These are phyloP conservation scores for Syrista parreyssii DNA, from an alignment of 2,888 invertebrate genomes.

Conservation along the genomic window DNA sequence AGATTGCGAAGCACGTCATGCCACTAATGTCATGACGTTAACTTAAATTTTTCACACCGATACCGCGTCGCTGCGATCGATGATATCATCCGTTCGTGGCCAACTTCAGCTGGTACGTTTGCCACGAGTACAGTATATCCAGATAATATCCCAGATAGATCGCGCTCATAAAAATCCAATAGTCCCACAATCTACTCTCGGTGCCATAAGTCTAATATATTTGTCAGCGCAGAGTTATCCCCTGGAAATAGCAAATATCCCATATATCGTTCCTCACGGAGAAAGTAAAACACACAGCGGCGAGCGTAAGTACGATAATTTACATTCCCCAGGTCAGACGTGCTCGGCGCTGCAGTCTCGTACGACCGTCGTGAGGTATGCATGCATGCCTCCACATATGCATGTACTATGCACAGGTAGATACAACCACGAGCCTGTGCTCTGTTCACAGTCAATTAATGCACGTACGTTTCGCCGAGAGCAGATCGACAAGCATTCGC, in stretches of 20 bases:
- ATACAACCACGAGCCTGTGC: not conserved
- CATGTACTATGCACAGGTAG: not conserved
- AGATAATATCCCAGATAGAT: not conserved
- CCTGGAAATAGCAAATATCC: not conserved
- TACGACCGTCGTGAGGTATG: not conserved
- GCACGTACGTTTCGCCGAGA: not conserved
- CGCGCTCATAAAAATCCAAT: not conserved
- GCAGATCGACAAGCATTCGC: not conserved
- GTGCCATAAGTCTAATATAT: not conserved
- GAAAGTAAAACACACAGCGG: not conserved
- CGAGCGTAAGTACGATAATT: not conserved
- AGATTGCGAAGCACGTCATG: no score
- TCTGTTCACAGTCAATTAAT: not conserved
- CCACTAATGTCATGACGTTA: no score
- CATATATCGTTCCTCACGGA: not conserved
- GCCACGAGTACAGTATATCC: no score
- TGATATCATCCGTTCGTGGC: no score
- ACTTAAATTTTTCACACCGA: no score
- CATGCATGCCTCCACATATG: not conserved
- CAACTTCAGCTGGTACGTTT: no score
- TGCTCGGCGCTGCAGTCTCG: not conserved
- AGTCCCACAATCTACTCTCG: not conserved
- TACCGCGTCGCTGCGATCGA: no score
- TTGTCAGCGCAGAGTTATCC: not conserved
- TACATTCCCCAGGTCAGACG: constrained; percentile 2